Evolutionary conservation across 2,113 vertebrate genomes (phyloP).

Genomic region (Gambusia holbrooki): DNA sequence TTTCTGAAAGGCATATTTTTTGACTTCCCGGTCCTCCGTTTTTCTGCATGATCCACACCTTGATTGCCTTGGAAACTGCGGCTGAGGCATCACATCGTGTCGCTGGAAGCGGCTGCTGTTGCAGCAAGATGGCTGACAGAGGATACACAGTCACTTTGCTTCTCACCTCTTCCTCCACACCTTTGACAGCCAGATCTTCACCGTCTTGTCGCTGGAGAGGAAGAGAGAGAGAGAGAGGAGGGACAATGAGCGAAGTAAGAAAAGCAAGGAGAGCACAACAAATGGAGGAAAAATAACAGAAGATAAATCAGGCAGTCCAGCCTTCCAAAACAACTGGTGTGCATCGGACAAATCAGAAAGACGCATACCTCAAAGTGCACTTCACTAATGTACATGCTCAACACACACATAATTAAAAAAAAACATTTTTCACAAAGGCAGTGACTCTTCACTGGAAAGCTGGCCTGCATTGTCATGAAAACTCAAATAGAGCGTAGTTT

Average conservation of each 20-base stretch:
- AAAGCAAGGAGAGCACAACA: conserved; percentile 26
- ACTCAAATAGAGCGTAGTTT: background rate
- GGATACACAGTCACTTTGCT: conserved; percentile 6
- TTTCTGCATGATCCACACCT: conserved; percentile 19
- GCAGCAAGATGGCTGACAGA: conserved; percentile 30
- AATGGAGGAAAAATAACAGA: conserved; percentile 36
- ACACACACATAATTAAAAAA: conserved; percentile 40
- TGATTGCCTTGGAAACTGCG: conserved; percentile 46
- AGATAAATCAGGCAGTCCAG: conserved; percentile 43
- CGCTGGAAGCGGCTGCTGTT: background rate
- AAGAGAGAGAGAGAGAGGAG: conserved; percentile 32
- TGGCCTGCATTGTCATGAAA: conserved; percentile 4
- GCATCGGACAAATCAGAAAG: conserved; percentile 49
- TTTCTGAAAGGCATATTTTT: conserved; percentile 26
- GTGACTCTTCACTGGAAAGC: conserved; percentile 22
- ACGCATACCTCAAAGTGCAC: conserved; percentile 44
- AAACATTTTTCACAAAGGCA: conserved; percentile 16
- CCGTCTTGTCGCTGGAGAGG: conserved; percentile 87
- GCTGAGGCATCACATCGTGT: conserved; percentile 21
- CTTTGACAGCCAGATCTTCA: conserved; percentile 91
- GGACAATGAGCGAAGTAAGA: conserved; percentile 26
- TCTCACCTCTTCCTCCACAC: conserved; percentile 81
- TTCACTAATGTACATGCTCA: conserved; percentile 13
- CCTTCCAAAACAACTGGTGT: conserved; percentile 40
- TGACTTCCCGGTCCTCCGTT: background rate